These are phyloP conservation scores for Tetrao urogallus DNA, from an alignment of 2,113 vertebrate genomes.

Conservation along the genomic window DNA sequence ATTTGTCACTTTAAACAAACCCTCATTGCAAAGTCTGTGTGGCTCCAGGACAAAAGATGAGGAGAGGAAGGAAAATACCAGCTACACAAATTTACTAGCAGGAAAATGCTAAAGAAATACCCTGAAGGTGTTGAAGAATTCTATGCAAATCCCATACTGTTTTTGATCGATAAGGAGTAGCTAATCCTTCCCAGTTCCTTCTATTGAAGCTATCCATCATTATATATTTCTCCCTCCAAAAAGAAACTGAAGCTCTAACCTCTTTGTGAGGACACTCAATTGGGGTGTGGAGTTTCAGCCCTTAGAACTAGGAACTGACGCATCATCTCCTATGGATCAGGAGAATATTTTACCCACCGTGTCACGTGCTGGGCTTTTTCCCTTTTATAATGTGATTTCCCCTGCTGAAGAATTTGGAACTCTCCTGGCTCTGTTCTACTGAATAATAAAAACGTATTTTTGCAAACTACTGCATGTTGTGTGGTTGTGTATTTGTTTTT, in stretches of 20 bases:
- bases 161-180: constrained; percentile 7
- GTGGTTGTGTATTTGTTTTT: too few species aligned
- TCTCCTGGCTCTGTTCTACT: neutral
- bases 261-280: neutral
- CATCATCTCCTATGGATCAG: neutral
- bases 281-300: neutral
- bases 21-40: neutral
- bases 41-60: neutral
- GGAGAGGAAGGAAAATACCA: neutral
- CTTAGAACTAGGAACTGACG: neutral
- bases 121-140: constrained; percentile 15
- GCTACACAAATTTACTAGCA: neutral
- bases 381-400: neutral
- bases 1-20: constrained; percentile 13
- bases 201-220: constrained; percentile 41
- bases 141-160: constrained; percentile 20
- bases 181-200: constrained; percentile 31
- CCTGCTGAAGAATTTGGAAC: neutral
- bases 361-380: neutral
- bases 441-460: neutral
- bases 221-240: constrained; percentile 37
- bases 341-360: neutral
- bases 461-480: accelerated
- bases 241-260: constrained; percentile 13
- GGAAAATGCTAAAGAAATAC: neutral